These are phyloP conservation scores for Drosophila flavopinicola DNA, from an alignment of 2,888 invertebrate species.

Conservation along the genomic window DNA sequence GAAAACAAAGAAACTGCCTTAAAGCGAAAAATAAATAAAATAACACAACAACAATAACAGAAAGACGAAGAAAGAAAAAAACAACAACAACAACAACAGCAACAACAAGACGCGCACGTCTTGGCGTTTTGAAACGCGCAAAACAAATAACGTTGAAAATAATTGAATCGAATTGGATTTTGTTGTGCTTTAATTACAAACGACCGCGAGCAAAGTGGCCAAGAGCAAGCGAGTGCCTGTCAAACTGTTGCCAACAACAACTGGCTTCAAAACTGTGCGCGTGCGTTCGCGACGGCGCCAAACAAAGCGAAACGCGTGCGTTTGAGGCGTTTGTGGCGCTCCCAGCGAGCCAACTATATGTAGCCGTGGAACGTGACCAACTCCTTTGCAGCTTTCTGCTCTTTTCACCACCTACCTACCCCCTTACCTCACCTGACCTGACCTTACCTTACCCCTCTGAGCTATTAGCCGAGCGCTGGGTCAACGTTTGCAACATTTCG, in stretches of 20 bases:
- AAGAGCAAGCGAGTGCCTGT: conserved; percentile 8
- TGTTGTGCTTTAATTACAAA: neutral
- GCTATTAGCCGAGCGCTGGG: conserved; percentile 19
- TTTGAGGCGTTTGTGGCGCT: conserved; percentile 56
- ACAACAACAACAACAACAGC: conserved; percentile 40
- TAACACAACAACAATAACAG: conserved; percentile 27
- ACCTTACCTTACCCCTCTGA: neutral
- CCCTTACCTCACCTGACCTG: neutral
- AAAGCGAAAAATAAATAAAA: conserved; percentile 32
- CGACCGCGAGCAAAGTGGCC: conserved; percentile 1
- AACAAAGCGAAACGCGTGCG: conserved; percentile 67
- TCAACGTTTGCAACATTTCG: conserved; percentile 28
- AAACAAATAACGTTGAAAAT: conserved; percentile 35
- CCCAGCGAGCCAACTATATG: conserved; percentile 54
- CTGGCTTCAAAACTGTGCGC: conserved; percentile 8
- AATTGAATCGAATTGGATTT: conserved; percentile 38
- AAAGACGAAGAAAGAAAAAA: conserved; percentile 31
- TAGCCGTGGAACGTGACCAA: conserved; percentile 47
- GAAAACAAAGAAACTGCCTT: conserved; percentile 69
- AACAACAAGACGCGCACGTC: conserved; percentile 54
- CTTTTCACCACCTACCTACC: too few relatives aligned
- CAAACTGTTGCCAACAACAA: conserved; percentile 22
- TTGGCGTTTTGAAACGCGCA: conserved; percentile 59
- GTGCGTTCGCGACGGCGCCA: conserved; percentile 60
- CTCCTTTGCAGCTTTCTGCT: neutral